Evolutionary conservation across 2,113 vertebrate species (phyloP).

Genomic region (Ophthalmolycus amberensis): DNA sequence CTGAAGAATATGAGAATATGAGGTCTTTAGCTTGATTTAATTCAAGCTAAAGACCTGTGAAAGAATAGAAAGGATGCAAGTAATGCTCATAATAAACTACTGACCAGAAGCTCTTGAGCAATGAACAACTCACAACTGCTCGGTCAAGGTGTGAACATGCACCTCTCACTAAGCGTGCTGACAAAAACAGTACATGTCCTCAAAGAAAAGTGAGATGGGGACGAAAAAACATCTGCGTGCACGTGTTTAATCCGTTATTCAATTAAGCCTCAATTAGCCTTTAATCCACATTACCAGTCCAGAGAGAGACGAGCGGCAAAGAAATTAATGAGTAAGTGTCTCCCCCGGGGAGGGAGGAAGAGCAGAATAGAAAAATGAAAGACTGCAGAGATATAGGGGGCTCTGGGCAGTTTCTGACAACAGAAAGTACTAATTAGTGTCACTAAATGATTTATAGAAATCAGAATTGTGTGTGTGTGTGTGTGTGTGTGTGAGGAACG

Average conservation of each 20-base stretch:
- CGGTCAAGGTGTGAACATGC: neutral
- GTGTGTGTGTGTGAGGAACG: conserved; percentile 13
- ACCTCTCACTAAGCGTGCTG: neutral
- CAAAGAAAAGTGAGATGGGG: neutral
- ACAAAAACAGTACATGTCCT: conserved; percentile 4
- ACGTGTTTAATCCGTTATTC: conserved; percentile 71
- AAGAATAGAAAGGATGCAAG: neutral
- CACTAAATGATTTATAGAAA: conserved; percentile 71
- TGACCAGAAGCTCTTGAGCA: neutral
- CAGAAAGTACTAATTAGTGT: conserved; percentile 74
- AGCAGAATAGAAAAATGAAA: conserved; percentile 62
- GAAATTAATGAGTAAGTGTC: conserved; percentile 53
- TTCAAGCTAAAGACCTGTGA: neutral
- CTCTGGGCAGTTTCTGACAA: conserved; percentile 65
- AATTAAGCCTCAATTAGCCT: conserved; percentile 73
- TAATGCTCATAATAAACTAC: neutral
- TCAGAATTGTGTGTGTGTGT: conserved; percentile 34
- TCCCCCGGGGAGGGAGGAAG: conserved; percentile 65
- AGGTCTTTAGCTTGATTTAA: too few species aligned
- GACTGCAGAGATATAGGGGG: conserved; percentile 36
- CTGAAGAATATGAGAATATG: neutral
- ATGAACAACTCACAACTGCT: neutral
- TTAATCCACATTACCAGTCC: conserved; percentile 69
- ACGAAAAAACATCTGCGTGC: conserved; percentile 15
- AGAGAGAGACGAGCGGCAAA: conserved; percentile 36